Evolutionary conservation across 2,113 vertebrate species (phyloP).

Genomic region (Ifrita kowaldi): DNA sequence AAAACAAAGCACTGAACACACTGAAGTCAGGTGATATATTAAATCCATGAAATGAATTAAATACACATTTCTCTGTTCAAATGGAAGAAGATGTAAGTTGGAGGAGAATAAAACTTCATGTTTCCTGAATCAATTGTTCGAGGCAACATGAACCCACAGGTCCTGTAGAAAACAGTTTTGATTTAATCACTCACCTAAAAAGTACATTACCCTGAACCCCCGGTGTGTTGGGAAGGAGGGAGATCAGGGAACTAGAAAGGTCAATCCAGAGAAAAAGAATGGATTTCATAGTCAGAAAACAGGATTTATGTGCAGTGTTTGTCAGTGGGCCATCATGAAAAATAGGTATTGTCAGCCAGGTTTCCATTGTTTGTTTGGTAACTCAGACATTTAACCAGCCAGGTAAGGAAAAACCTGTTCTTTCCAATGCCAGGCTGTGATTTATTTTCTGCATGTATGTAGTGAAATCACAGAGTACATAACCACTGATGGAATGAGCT

Average conservation of each 20-base stretch:
- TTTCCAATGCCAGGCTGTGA: neutral
- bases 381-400: neutral
- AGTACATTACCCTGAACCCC: neutral
- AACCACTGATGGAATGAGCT: neutral
- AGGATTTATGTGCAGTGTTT: neutral
- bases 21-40: neutral
- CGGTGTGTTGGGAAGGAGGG: neutral
- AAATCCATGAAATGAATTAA: neutral
- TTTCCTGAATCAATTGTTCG: neutral
- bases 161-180: neutral
- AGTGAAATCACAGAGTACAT: neutral
- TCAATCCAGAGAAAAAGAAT: neutral
- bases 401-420: neutral
- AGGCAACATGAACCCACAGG: neutral
- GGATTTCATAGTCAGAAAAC: neutral
- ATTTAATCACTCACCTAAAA: neutral
- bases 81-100: neutral
- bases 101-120: neutral
- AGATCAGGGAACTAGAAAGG: neutral
- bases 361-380: neutral
- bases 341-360: neutral
- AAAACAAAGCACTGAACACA: neutral
- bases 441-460: neutral
- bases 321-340: neutral
- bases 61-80: neutral